Conservation (phyloP, 2,113 vertebrate species). For the Machaerirhynchus nigripectus region DNA sequence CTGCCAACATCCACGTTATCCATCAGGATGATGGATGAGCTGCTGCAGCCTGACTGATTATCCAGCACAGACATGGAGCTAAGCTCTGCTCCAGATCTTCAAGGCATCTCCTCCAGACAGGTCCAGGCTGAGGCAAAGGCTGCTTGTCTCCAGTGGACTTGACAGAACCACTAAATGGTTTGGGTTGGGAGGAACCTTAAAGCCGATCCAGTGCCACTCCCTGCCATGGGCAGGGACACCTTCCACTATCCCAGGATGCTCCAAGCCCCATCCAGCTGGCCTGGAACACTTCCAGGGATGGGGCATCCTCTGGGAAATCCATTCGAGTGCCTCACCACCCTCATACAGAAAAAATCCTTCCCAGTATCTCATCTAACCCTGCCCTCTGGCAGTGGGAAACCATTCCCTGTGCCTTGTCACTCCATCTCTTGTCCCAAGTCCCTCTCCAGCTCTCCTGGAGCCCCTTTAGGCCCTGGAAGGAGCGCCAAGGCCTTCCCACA, state of each 20-base stretch:
- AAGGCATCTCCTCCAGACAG: neutral
- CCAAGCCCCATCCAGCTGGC: neutral
- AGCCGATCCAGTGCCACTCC: accelerated
- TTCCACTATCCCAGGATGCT: neutral
- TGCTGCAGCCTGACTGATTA: neutral
- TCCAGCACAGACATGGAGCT: neutral
- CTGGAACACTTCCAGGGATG: neutral
- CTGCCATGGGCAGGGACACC: neutral
- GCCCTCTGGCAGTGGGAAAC: neutral
- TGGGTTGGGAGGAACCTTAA: neutral
- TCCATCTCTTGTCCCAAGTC: too few relatives aligned
- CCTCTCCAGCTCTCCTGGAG: neutral
- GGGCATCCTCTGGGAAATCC: neutral
- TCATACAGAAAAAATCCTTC: neutral
- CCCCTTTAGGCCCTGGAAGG: neutral
- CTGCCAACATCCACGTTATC: accelerated
- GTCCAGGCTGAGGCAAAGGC: neutral
- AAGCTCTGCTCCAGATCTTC: neutral
- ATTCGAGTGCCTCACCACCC: neutral
- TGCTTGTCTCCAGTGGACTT: neutral
- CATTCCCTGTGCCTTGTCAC: neutral
- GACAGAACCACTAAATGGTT: neutral
- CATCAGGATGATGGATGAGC: neutral
- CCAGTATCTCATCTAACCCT: neutral
- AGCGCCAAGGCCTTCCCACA: neutral